Conservation (phyloP, 2,113 vertebrate genomes). For the Menidia beryllina region DNA sequence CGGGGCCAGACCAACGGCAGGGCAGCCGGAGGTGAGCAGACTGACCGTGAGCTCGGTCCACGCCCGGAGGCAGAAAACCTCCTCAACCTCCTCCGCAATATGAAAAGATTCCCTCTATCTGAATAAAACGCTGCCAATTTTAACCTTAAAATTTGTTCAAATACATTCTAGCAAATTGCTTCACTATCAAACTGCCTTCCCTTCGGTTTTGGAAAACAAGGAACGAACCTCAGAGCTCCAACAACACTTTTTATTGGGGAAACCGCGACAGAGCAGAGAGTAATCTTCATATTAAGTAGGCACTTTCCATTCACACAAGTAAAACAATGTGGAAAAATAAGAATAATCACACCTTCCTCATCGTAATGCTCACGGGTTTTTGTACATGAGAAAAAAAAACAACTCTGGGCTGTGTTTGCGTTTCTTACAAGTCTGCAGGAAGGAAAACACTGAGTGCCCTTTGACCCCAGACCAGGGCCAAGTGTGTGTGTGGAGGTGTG, state of each 20-base stretch:
- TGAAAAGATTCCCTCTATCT: background rate
- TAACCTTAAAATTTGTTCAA: background rate
- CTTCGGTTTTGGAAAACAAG: background rate
- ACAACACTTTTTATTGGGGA: background rate
- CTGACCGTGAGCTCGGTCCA: constrained; percentile 38
- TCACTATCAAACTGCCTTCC: background rate
- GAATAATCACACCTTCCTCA: constrained; percentile 37
- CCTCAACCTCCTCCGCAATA: background rate
- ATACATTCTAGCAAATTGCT: background rate
- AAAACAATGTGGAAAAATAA: constrained; percentile 46
- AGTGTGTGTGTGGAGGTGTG: too few relatives aligned
- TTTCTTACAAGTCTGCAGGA: constrained; percentile 16
- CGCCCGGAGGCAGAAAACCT: constrained; percentile 22
- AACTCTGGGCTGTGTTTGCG: background rate
- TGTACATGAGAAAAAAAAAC: constrained; percentile 21
- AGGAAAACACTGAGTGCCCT: constrained; percentile 10
- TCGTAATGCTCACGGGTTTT: constrained; percentile 25
- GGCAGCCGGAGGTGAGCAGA: constrained; percentile 54
- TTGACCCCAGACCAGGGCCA: constrained; percentile 20
- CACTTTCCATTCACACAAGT: constrained; percentile 72
- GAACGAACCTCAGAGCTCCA: background rate
- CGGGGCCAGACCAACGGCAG: constrained; percentile 13
- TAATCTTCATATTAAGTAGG: constrained; percentile 51
- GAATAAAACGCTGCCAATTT: background rate
- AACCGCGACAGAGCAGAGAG: background rate